Base-by-base conservation (phyloP, 53 echinoderm and acorn worm species). In the Arbacia lixula region DNA sequence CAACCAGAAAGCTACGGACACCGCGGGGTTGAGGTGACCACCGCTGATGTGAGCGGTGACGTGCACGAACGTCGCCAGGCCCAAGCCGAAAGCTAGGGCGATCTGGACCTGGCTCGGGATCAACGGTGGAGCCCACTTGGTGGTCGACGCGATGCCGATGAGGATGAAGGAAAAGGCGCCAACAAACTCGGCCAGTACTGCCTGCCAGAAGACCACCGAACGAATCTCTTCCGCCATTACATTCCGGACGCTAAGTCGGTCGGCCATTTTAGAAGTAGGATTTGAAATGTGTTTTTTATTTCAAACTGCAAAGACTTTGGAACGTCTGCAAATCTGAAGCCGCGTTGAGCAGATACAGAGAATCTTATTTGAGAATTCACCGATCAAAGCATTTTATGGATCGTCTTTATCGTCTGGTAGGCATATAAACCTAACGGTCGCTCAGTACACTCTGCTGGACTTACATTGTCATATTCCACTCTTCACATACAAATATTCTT, bases 41-140 rank as follows among this genome's bases (percentile, higher is more conserved):
- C 95, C 95, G 57, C 95, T 95, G 61, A 95, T 89, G 72, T 95
- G 95, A 4, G 93, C 95, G 29, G 93, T 93, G 27, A 88, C 90
- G 67, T 91, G 93, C 19, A 95, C 91, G 43, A 95, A 71, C 11
- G 95, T 95, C 30, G 95, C 95, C 66, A 95, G 91, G 12, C 86
- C 93, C 19, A 95, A 76, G 19, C 95, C 95, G 71, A 95, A 95
- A 9, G 93, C 90, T 9, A 95, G 72, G 12, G 93, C 84, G 29
- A 95, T 95, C 51, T 84, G 86, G 11, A 95, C 88, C 29, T 41
- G 82, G 65, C 49, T 81, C 4, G 82, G 64, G 22, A 81, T 46
- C 3, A 36, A 2, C 38, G 63, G 63, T 1, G 63, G 42, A 6
- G 17, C 63, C 82, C 82, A 81, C 20, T 3, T 19, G 21, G 71